Evolutionary conservation across 2,888 invertebrate species (phyloP), one percentile per base, ranked within the genome.

Genomic region (Germaria angustata): DNA sequence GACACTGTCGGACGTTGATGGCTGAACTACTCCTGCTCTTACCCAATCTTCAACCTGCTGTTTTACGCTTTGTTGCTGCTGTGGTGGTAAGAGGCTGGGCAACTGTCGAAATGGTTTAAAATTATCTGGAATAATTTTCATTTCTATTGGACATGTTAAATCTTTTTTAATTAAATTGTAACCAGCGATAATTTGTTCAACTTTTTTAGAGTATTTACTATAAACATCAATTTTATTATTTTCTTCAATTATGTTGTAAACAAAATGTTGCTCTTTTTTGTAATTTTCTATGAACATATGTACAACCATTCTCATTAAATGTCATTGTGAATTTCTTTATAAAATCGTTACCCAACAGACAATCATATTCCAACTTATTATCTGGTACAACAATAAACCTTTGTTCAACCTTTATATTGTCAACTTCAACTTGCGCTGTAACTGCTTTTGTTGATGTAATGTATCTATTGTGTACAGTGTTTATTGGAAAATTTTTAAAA

Each of bases 311-410:
- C 66, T 53, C 41, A 72, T 32, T 44, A 39, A 39, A 57, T n/a
- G n/a, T 36, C 46, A 65, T 65, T 8, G 17, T 46, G 34, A 72
- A 79, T 17, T 49, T 65, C 2, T 46, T 53, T 1, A 72, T 57
- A 49, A 82, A 79, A 36, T 77, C 72, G 15, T 53, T 72, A 22
- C 80, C 76, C 11, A 83, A 22, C 11, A 82, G 55, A 11, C 36
- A 75, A 36, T 68, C 68, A 28, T 65, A 57, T 55, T 79, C 61
- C 8, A 84, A 66, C 5, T 39, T 55, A 36, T 51, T 51, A 32
- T 80, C 72, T 41, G 71, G 8, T 9, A 77, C 49, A 9, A 77
- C 61, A 7, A 83, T 11, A 72, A 80, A 72, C 17, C 53, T 51
- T 8, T 51, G 51, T 20, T 0, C 1, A 0, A 9, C 9, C n/a